Conservation (phyloP, 2,113 vertebrate genomes). For the Azemiops feae region DNA sequence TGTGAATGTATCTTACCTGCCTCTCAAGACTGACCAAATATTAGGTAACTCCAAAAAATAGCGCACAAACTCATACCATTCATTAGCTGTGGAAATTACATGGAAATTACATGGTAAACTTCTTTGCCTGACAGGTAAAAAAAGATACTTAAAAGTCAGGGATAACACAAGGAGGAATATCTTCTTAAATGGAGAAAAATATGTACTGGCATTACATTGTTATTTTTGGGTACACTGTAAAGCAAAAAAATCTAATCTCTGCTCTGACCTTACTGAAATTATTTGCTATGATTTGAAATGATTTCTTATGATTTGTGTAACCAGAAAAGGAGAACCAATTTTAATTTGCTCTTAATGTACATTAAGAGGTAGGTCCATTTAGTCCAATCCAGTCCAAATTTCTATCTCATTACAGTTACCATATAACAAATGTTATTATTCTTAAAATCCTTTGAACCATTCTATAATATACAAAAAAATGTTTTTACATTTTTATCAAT, state of each 20-base stretch:
- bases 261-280: neutral
- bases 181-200: neutral
- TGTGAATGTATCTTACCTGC: neutral
- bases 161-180: neutral
- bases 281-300: neutral
- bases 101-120: neutral
- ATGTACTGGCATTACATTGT: neutral
- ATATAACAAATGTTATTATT: slow-evolving; percentile 16
- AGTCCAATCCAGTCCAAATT: slow-evolving; percentile 60
- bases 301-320: neutral
- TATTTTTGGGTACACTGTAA: neutral
- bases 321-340: slow-evolving; percentile 28
- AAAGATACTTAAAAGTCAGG: neutral
- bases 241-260: neutral
- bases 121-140: neutral
- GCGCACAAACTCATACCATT: neutral
- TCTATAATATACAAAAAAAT: slow-evolving; percentile 33
- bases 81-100: neutral
- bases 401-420: slow-evolving; percentile 50
- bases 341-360: slow-evolving; percentile 32
- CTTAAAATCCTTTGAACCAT: neutral
- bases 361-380: slow-evolving; percentile 33
- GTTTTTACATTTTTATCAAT: slow-evolving; percentile 49
- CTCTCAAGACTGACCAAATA: neutral
- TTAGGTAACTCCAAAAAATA: neutral